Evolutionary conservation across 2,113 vertebrate species (phyloP).

Genomic region (Corythaixoides concolor): DNA sequence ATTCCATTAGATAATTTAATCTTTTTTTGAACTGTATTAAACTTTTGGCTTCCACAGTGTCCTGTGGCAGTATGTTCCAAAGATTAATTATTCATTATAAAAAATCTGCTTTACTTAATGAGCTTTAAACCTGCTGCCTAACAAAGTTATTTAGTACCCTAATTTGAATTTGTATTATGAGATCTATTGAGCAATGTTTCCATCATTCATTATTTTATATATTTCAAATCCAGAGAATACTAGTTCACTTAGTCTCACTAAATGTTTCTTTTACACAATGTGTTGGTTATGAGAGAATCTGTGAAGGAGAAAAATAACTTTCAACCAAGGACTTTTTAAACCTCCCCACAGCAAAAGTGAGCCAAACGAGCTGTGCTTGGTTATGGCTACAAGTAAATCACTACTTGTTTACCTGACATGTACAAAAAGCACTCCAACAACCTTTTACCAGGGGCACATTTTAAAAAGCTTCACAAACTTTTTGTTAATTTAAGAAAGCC

Average conservation of each 20-base stretch:
- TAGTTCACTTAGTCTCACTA: neutral
- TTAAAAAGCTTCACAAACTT: neutral
- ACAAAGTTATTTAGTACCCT: neutral
- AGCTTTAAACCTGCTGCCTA: neutral
- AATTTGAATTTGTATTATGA: neutral
- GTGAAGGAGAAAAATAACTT: neutral
- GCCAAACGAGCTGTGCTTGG: neutral
- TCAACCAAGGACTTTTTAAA: neutral
- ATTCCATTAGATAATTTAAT: neutral
- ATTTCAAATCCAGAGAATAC: neutral
- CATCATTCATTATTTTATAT: neutral
- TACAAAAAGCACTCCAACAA: neutral
- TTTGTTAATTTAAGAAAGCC: neutral
- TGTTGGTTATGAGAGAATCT: neutral
- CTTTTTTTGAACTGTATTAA: neutral
- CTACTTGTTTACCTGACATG: neutral
- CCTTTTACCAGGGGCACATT: fast-evolving
- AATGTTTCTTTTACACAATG: neutral
- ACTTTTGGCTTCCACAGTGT: neutral
- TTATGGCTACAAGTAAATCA: neutral
- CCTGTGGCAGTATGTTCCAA: neutral
- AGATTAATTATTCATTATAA: neutral
- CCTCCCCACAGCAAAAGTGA: neutral
- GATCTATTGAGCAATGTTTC: neutral
- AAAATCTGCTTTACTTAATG: neutral